Conservation (phyloP, 2,797 vertebrate species). For the Schizopygopsis malacanthus region DNA sequence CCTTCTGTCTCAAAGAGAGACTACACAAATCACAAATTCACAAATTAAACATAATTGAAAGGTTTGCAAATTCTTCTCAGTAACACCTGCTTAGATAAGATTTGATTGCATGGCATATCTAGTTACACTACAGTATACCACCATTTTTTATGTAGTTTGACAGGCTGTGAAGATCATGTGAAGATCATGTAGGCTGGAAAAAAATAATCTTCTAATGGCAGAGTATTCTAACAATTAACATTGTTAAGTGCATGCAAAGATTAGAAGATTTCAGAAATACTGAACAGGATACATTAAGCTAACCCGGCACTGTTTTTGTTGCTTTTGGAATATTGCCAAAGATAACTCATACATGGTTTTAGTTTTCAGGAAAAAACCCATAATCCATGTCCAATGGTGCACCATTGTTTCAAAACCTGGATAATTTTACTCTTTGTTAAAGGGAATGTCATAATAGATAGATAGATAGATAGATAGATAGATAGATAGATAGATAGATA, state of each 20-base stretch:
- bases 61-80: background rate
- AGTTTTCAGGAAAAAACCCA: background rate
- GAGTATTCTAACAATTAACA: no score
- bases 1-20: background rate
- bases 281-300: background rate
- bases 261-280: background rate
- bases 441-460: background rate
- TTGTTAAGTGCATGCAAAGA: background rate
- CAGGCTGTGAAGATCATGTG: no score
- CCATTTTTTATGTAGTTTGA: no score
- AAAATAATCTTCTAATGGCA: no score
- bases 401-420: background rate
- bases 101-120: background rate
- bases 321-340: background rate
- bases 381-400: conserved; percentile 3
- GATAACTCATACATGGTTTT: conserved; percentile 16
- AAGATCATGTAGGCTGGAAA: no score
- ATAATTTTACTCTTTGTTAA: background rate
- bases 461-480: background rate
- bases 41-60: background rate
- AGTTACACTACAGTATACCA: background rate
- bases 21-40: background rate
- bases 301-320: background rate
- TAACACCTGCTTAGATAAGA: conserved; percentile 16
- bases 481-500: background rate